A percentile compares a stretch with the other conserved stretches of the same genome.
These are phyloP conservation scores for Phasianus colchicus DNA, from an alignment of 2,113 vertebrate genomes.

Conservation along the genomic window DNA sequence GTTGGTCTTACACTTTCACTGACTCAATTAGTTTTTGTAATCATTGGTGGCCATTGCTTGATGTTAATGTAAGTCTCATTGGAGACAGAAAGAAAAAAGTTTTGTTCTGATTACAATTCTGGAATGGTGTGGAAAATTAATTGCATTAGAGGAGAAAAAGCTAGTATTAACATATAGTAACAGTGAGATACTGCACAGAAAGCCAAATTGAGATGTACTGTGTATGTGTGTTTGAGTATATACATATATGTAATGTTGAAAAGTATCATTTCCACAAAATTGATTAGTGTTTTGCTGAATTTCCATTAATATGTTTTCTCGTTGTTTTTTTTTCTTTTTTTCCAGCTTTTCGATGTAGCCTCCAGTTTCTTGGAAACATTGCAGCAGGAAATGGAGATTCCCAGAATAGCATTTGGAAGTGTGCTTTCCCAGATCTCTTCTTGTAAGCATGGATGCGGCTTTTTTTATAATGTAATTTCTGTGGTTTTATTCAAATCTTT, in stretches of 20 bases:
- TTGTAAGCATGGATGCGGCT: conserved; percentile 74
- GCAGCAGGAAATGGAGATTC: conserved; percentile 89
- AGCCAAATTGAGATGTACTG: not conserved
- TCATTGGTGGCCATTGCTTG: not conserved
- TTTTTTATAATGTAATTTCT: not conserved
- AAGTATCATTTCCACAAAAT: not conserved
- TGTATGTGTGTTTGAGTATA: not conserved
- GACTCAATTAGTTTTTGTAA: not conserved
- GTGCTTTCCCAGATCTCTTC: conserved; percentile 82
- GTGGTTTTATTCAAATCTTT: not conserved
- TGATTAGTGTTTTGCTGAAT: not conserved
- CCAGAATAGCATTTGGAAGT: conserved; percentile 88
- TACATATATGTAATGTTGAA: not conserved
- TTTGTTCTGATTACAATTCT: not conserved
- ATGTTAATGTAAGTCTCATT: not conserved
- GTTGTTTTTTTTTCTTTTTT: not conserved
- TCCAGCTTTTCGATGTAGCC: conserved; percentile 90
- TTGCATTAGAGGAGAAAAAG: not conserved
- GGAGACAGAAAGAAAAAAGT: not conserved
- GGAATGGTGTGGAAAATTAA: not conserved
- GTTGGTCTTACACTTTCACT: not conserved
- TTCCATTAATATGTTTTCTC: conserved; percentile 2
- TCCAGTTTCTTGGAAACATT: conserved; percentile 95
- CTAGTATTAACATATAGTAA: not conserved
- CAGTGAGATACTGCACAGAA: not conserved